Evolutionary conservation across 2,888 invertebrate genomes (phyloP), one percentile per base, ranked within the genome.

Genomic region (Nezara viridula): DNA sequence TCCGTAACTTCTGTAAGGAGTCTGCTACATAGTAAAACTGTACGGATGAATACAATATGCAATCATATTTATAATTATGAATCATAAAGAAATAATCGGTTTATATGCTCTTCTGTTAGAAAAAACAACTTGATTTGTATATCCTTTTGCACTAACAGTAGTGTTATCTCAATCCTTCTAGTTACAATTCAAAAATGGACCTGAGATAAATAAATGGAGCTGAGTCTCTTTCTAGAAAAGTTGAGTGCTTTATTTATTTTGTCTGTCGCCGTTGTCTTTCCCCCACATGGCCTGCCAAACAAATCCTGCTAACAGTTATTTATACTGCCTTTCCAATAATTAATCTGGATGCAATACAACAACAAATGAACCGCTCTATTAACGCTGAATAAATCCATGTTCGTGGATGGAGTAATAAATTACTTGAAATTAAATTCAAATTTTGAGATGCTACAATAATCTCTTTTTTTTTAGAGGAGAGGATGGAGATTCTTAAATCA

Each of bases 311-410:
- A n/a, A n/a, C 44, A 4, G 44, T 81, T 44, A 44, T 81, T 81
- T 81, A 81, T 81, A 5, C 44, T 81, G n/a, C n/a, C n/a, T n/a
- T 81, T 44, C 24, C 81, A 44, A 81, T 81, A 44, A 81, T 81
- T 47, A 81, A 81, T 81, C 81, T 81, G 81, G 44, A 81, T 81
- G 81, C 44, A 81, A 81, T 81, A n/a, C 81, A 12, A 44, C 44
- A 44, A 44, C 44, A n/a, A 44, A 81, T 81, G 81, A 40, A 37
- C 12, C 12, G 81, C 44, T 44, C 40, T 44, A 40, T 81, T 44
- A 16, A n/a, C n/a, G 10, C 37, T 44, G n/a, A 27, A 81, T 81
- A 81, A 81, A 81, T 44, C 44, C 81, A 19, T 47, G 81, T 44
- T 81, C n/a, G 37, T n/a, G n/a, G n/a, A n/a, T n/a, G 81, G n/a